Evolutionary conservation across 37 sponge, comb jelly and placozoan species (phyloP).

Genomic region (Ianthella basta): DNA sequence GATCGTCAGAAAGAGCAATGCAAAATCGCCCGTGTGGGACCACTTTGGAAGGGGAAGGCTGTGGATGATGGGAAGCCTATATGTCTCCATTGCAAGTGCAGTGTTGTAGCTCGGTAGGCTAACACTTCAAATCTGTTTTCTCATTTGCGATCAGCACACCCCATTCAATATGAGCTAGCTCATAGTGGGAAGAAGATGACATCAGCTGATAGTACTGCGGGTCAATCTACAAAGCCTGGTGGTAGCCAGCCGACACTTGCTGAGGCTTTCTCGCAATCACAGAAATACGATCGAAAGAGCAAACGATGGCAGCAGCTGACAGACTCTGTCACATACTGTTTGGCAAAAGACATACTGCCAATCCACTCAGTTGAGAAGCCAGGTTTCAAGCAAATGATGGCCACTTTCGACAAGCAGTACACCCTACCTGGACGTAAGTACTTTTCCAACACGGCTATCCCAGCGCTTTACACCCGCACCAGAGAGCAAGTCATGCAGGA

Average conservation of each 20-base stretch:
- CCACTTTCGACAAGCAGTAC: neutral
- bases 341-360: neutral
- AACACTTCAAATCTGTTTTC: conserved; percentile 17
- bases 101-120: neutral
- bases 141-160: neutral
- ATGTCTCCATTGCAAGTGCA: neutral
- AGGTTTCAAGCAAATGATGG: neutral
- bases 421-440: neutral
- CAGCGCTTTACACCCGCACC: neutral
- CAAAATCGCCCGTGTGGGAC: neutral
- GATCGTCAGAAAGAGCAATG: neutral
- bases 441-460: neutral
- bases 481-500: neutral
- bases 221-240: no score
- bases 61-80: neutral
- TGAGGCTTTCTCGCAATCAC: neutral
- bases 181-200: neutral
- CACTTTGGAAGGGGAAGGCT: neutral
- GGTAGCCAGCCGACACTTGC: neutral
- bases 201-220: neutral
- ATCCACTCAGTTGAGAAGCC: neutral
- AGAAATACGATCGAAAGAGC: neutral
- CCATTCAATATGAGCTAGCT: neutral
- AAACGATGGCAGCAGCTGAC: conserved; percentile 21
- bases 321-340: neutral